Percentiles rank a stretch among this genome's conserved stretches.
These are phyloP conservation scores for Fregata magnificens DNA, from an alignment of 2,113 vertebrate genomes.

Conservation along the genomic window DNA sequence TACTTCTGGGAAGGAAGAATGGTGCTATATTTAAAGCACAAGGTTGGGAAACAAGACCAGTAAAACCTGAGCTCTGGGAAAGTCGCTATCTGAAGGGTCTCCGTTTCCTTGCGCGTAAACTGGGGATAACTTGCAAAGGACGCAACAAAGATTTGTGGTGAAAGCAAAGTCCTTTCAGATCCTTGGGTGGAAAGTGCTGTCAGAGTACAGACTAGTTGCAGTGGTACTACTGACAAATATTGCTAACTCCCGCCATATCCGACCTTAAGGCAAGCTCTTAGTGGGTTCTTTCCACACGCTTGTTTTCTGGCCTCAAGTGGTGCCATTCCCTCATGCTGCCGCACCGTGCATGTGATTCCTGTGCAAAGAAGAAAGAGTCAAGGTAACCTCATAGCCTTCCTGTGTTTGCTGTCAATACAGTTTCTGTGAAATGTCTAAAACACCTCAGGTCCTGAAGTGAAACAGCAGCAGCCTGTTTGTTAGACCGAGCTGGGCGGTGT, in stretches of 20 bases:
- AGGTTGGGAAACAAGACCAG: not conserved
- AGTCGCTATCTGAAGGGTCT: not conserved
- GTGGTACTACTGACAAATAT: not conserved
- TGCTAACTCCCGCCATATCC: not conserved
- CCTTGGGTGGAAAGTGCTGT: not conserved
- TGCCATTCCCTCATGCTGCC: not conserved
- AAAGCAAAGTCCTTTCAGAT: not conserved
- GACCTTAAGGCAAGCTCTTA: not conserved
- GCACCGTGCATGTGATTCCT: not conserved
- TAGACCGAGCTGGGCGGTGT: slow-evolving; percentile 26
- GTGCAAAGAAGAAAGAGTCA: not conserved
- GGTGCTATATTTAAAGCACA: not conserved
- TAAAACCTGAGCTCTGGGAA: not conserved
- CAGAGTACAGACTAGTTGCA: not conserved
- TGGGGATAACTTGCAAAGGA: not conserved
- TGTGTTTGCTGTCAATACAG: slow-evolving; percentile 31
- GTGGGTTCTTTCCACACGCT: not conserved
- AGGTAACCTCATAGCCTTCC: not conserved
- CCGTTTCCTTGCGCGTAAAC: not conserved
- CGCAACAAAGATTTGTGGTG: not conserved
- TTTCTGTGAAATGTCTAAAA: slow-evolving; percentile 66
- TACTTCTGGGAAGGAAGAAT: not conserved
- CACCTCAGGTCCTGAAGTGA: slow-evolving; percentile 59
- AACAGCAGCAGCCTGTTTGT: slow-evolving; percentile 41
- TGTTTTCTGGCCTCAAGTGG: not conserved